Evolutionary conservation across 1,140 invertebrate species (phyloP), one percentile per base, ranked within the genome.

Genomic region (Lepidurus packardi): DNA sequence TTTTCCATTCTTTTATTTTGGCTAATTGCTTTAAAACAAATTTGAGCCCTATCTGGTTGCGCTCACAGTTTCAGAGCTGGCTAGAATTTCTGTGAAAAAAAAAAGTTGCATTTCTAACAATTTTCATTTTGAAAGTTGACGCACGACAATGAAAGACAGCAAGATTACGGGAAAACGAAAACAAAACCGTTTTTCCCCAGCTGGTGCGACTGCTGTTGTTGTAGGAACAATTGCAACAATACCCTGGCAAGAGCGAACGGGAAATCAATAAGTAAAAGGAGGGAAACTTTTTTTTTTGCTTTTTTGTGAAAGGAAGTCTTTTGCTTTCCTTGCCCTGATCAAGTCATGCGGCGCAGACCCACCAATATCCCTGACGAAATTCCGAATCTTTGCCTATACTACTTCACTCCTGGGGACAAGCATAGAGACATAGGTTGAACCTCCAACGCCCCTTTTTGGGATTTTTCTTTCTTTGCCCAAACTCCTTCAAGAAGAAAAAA

Each of bases 331-430:
- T 65, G 53, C 53, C 13, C n/a, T 65, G 53, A 65, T 65, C 53
- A 65, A 65, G 21, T 65, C 53, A 16, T 65, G 53, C 8, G 53
- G 53, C 53, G 53, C 53, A 65, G 53, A 65, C 53, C 53, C 53
- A 13, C 53, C 45, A 47, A 10, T 16, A 9, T 0, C 53, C 53
- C 53, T 21, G 53, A 65, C 53, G 53, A 65, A 65, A 65, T 65
- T 65, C 53, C 53, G 53, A 65, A 65, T 65, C 53, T 65, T 34
- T 65, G 53, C 53, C 53, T 65, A 65, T 65, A 65, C 53, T 65
- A 65, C 53, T 65, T 65, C 53, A 65, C 53, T 65, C 53, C 21
- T 65, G 53, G 53, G 53, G 21, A 65, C 16, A 65, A 65, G 16
- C 53, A 21, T 65, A 21, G 53, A 65, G 53, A 65, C 53, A 21